A percentile compares a stretch with the other conserved stretches of the same genome.
Conservation (phyloP, 2,888 invertebrate genomes). For the Coleophora deauratella region DNA sequence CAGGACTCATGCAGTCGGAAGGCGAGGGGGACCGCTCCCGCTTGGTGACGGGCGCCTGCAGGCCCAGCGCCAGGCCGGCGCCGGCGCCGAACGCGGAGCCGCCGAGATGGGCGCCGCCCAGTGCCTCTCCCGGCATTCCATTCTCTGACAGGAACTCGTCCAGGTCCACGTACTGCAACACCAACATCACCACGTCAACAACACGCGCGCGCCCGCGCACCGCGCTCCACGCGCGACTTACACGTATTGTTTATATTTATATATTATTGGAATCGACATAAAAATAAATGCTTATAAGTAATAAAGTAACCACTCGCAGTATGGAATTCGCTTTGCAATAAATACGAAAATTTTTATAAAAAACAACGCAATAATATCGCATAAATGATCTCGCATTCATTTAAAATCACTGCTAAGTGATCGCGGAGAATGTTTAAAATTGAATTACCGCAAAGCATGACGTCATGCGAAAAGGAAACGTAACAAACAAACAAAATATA, state of each 20-base stretch:
- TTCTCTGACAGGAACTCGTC: conserved; percentile 98
- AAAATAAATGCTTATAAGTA: background rate
- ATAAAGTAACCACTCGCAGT: conserved; percentile 7
- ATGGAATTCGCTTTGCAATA: conserved; percentile 5
- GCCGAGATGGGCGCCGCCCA: conserved; percentile 78
- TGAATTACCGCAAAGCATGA: conserved; percentile 5
- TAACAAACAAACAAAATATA: too few species aligned
- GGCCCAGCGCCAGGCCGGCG: conserved; percentile 73
- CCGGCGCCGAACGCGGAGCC: conserved; percentile 76
- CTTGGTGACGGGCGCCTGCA: conserved; percentile 83
- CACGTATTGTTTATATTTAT: background rate
- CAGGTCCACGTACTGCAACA: conserved; percentile 93
- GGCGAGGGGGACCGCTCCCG: conserved; percentile 91
- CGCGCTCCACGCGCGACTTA: conserved; percentile 9
- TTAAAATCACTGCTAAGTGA: too few species aligned
- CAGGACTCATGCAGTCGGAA: conserved; percentile 91
- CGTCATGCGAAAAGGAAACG: conserved; percentile 5
- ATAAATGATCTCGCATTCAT: too few species aligned
- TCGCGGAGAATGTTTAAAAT: background rate
- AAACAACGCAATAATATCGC: too few species aligned
- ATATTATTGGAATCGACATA: background rate
- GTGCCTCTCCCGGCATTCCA: conserved; percentile 89
- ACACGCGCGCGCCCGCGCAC: conserved; percentile 18
- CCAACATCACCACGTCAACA: conserved; percentile 20
- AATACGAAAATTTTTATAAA: too few species aligned